A percentile compares a stretch with the other conserved stretches of the same genome.
phyloP scores from a whole-genome alignment of 2,113 vertebrate genomes.

The Cyanocitta stelleri region DNA sequence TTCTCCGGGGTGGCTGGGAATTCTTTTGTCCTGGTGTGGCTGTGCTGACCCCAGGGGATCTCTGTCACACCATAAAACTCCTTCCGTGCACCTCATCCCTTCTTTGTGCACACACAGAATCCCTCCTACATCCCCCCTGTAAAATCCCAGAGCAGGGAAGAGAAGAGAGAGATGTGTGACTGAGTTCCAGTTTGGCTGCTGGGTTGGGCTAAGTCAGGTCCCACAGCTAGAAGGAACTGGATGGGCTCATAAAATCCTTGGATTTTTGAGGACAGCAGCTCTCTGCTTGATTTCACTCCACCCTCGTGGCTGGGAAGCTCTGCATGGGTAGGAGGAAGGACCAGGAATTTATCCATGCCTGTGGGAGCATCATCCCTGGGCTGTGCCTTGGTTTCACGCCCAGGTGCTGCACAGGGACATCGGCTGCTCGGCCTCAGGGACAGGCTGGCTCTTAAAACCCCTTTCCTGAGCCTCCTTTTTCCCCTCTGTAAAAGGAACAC shows the following conservation, averaged over 20 bases:
- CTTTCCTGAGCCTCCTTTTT: not conserved
- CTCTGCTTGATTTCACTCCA: not conserved
- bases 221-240: not conserved
- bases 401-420: rapidly evolving
- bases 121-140: not conserved
- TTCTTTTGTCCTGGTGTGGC: not conserved
- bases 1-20: not conserved
- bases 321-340: not conserved
- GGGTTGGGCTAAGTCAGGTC: not conserved
- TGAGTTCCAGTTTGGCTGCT: not conserved
- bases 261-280: not conserved
- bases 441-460: not conserved
- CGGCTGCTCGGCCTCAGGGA: not conserved
- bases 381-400: not conserved
- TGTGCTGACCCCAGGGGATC: not conserved
- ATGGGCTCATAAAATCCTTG: not conserved
- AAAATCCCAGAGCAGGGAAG: not conserved
- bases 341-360: not conserved
- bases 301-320: not conserved
- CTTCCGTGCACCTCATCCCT: not conserved
- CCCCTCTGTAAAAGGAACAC: not conserved
- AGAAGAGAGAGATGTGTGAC: not conserved
- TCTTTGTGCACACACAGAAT: not conserved
- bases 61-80: not conserved
- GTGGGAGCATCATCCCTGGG: not conserved